phyloP scores from a whole-genome alignment of 2,888 invertebrate genomes.

The Eupeodes luniger region DNA sequence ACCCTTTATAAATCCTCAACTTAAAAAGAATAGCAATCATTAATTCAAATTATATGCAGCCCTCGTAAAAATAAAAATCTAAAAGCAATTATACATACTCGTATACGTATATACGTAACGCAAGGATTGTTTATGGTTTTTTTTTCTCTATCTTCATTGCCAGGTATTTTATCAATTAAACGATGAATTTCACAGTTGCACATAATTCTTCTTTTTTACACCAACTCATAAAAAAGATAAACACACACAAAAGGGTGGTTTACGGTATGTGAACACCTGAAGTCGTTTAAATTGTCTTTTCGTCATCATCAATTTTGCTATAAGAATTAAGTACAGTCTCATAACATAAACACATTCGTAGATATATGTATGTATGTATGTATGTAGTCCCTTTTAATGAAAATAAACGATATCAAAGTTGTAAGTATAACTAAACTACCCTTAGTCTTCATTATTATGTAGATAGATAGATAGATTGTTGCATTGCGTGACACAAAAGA shows the following conservation, averaged over 20 bases:
- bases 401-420: slow-evolving; percentile 38
- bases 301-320: slow-evolving; percentile 10
- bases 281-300: slow-evolving; percentile 72
- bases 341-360: slow-evolving; percentile 8
- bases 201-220: slow-evolving; percentile 74
- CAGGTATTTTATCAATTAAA: slow-evolving; percentile 72
- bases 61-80: slow-evolving; percentile 37
- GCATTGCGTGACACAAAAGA: slow-evolving; percentile 69
- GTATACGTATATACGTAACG: too few species aligned
- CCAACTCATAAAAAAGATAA: slow-evolving; percentile 69
- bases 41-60: slow-evolving; percentile 67
- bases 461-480: slow-evolving; percentile 64
- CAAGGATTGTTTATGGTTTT: slow-evolving; percentile 54
- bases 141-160: slow-evolving; percentile 20
- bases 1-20: slow-evolving; percentile 43
- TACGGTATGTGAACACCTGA: slow-evolving; percentile 72
- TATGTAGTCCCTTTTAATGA: background rate
- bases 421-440: slow-evolving; percentile 38
- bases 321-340: slow-evolving; percentile 72
- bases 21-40: slow-evolving; percentile 45
- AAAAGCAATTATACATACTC: slow-evolving; percentile 55
- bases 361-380: too few species aligned
- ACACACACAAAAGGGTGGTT: slow-evolving; percentile 60
- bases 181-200: slow-evolving; percentile 76
- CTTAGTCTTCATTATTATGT: slow-evolving; percentile 61